Percentiles rank a stretch among this genome's conserved stretches.
Conservation (phyloP, 23 tunicate genomes). For the Phallusia fumigata region DNA sequence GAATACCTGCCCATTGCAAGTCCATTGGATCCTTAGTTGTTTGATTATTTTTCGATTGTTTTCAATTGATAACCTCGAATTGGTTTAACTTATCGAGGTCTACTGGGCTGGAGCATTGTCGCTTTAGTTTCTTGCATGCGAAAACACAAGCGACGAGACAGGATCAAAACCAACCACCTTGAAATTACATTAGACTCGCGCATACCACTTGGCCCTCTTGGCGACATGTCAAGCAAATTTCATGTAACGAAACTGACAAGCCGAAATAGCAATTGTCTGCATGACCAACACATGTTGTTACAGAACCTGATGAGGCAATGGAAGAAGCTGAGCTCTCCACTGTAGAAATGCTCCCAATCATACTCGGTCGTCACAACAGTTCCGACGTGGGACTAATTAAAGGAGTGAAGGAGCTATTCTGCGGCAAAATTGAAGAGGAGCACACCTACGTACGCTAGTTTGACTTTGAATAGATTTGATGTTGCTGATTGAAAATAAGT, state of each 20-base stretch:
- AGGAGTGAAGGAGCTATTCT: not conserved
- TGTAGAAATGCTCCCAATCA: not conserved
- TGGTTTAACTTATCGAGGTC: too few relatives aligned
- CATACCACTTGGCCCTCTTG: not conserved
- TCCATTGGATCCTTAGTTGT: too few relatives aligned
- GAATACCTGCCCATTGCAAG: too few relatives aligned
- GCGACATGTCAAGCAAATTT: not conserved
- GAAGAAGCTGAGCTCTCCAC: constrained; percentile 8
- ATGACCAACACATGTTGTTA: not conserved
- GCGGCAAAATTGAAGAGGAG: not conserved
- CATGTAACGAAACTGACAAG: not conserved
- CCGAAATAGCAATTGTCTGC: not conserved
- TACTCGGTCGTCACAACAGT: constrained; percentile 8
- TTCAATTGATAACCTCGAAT: too few relatives aligned
- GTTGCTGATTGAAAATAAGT: too few relatives aligned
- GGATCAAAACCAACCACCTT: too few relatives aligned
- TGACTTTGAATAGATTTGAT: too few relatives aligned
- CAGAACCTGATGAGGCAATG: constrained; percentile 6
- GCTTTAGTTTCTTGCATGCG: too few relatives aligned
- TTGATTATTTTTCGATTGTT: too few relatives aligned
- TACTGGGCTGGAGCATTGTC: too few relatives aligned
- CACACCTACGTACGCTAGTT: constrained; percentile 7
- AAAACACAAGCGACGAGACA: too few relatives aligned
- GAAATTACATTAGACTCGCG: too few relatives aligned
- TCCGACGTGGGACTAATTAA: not conserved